Evolutionary conservation across 2,888 invertebrate genomes (phyloP).

Genomic region (Scelioninae gen. 2): DNA sequence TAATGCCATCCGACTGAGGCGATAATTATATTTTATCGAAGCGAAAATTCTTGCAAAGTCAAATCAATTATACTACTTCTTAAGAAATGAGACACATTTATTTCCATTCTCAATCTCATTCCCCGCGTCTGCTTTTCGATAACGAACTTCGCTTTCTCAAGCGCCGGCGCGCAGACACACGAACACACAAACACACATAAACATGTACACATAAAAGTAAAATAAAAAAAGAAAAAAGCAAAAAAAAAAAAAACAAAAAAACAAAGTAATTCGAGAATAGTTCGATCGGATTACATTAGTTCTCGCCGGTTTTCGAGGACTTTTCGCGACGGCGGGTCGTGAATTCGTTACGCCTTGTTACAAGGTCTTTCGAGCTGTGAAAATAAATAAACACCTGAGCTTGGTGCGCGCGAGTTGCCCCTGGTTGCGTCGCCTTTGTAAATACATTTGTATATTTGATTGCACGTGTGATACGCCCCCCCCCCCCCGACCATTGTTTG

Average conservation of each 20-base stretch:
- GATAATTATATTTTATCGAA: no score
- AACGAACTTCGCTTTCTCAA: no score
- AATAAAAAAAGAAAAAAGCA: no score
- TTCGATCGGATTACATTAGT: slow-evolving; percentile 49
- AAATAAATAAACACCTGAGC: slow-evolving; percentile 34
- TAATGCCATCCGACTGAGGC: no score
- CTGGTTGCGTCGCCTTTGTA: slow-evolving; percentile 33
- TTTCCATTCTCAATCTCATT: slow-evolving; percentile 1
- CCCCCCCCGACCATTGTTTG: slow-evolving; percentile 32
- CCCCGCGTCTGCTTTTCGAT: no score
- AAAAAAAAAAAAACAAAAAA: no score
- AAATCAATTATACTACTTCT: not conserved
- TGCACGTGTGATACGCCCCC: slow-evolving; percentile 44
- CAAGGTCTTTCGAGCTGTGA: slow-evolving; percentile 55
- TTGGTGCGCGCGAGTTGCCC: slow-evolving; percentile 19
- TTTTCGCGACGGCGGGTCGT: slow-evolving; percentile 35
- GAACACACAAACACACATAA: slow-evolving; percentile 8
- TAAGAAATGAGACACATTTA: slow-evolving; percentile 15
- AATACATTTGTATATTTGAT: slow-evolving; percentile 51
- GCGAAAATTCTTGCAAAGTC: no score
- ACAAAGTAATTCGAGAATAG: slow-evolving; percentile 39
- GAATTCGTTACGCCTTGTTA: slow-evolving; percentile 48
- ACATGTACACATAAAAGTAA: slow-evolving; percentile 1
- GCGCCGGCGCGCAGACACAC: not conserved
- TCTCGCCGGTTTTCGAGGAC: slow-evolving; percentile 56